Base-by-base conservation (phyloP, 2,888 invertebrate species). In the Trachelus tabidus region DNA sequence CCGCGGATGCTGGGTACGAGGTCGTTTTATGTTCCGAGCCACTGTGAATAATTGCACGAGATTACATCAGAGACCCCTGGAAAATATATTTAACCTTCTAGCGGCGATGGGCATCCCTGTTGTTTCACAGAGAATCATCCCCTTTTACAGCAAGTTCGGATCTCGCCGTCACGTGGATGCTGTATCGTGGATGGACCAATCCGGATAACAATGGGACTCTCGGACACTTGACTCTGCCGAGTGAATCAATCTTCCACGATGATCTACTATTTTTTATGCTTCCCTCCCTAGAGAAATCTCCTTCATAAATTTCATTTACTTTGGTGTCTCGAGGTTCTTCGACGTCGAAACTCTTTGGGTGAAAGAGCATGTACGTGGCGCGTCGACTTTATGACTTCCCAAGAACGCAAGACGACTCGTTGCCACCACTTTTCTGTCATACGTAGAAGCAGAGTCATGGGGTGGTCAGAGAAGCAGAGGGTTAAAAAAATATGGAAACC, bases 21-120 rank as follows among this genome's bases (percentile, higher is more conserved):
- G 71, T 71, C 71, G 76, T 77, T 77, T 76, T 77, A 33, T 77
- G 34, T 23, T 71, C 71, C 73, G 73, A 34, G 78, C 74, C 73
- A 30, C 73, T 56, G 71, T 75, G 83, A 83, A 81, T 81, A 85
- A 84, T 84, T 85, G 80, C 77, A 68, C 69, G 75, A 75, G 79
- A 79, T 81, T 75, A 76, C 68, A 71, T 84, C 79, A 76, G 80
- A 79, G 79, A 73, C 40, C 37, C 74, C 35, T 75, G 34, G 68
- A 75, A 56, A 23, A 56, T 56, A 56, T 56, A 56, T 56, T 56
- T 56, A 56, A 23, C 56, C 56, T 23, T 56, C 56, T 56, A 56
- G 56, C 23, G 56, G 56, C 56, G 56, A 56, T 23, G 56, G 23
- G 23, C 23, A 23, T 56, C 56, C 56, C 56, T 56, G 9, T 56